Evolutionary conservation across 2,888 invertebrate species (phyloP).

Genomic region (Euspilapteryx auroguttella): DNA sequence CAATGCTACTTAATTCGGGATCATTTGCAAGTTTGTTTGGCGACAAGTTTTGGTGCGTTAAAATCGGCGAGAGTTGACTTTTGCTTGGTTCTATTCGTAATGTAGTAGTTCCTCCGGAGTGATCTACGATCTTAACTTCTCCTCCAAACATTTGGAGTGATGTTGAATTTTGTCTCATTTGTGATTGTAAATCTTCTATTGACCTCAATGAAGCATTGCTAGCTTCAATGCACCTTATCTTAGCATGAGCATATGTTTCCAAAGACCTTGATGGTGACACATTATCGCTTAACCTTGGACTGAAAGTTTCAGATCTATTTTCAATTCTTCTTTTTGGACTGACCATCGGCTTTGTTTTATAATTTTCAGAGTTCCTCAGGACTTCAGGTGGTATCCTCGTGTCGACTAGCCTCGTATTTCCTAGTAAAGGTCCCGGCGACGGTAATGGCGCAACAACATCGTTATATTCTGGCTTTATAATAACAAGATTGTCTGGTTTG

Average conservation of each 20-base stretch:
- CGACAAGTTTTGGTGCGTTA: slow-evolving; percentile 47
- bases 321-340: slow-evolving; percentile 46
- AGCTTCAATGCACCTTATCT: slow-evolving; percentile 51
- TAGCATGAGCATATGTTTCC: slow-evolving; percentile 45
- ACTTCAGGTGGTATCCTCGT: slow-evolving; percentile 45
- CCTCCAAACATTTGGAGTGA: slow-evolving; percentile 74
- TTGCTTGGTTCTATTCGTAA: slow-evolving; percentile 69
- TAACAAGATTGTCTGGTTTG: slow-evolving; percentile 61
- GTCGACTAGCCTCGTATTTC: slow-evolving; percentile 80
- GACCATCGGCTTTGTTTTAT: slow-evolving; percentile 28
- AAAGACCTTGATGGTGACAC: slow-evolving; percentile 35
- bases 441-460: slow-evolving; percentile 68
- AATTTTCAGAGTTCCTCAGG: slow-evolving; percentile 28
- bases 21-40: slow-evolving; percentile 42
- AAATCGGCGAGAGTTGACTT: slow-evolving; percentile 58
- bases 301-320: slow-evolving; percentile 33
- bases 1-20: slow-evolving; percentile 66
- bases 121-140: slow-evolving; percentile 74
- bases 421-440: slow-evolving; percentile 81
- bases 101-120: slow-evolving; percentile 69
- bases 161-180: slow-evolving; percentile 55
- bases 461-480: slow-evolving; percentile 42
- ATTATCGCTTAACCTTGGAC: slow-evolving; percentile 40
- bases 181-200: slow-evolving; percentile 59
- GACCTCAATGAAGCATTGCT: slow-evolving; percentile 48